These are phyloP conservation scores for Vanessa atalanta DNA, from an alignment of 1,140 invertebrate species.

Conservation along the genomic window DNA sequence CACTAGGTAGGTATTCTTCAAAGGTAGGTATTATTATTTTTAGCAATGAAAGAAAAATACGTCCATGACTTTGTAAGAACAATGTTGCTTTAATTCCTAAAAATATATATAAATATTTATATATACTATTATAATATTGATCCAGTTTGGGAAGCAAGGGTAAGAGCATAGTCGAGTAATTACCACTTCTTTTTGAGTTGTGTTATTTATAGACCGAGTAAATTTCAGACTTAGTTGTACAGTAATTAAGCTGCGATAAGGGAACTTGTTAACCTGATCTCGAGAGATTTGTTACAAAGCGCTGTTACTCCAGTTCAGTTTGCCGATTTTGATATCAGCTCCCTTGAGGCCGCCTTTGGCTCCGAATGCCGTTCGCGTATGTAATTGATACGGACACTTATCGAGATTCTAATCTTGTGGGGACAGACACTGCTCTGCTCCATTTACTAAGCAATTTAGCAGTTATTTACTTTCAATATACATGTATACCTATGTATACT, in stretches of 20 bases:
- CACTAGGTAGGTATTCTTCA: conserved; percentile 17
- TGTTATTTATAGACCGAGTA: background rate
- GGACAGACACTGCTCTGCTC: conserved; percentile 31
- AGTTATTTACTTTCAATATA: background rate
- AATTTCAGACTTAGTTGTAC: background rate
- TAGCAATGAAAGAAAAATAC: background rate
- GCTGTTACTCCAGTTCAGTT: conserved; percentile 31
- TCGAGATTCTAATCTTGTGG: conserved; percentile 46
- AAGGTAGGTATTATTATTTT: background rate
- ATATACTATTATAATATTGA: too few relatives aligned
- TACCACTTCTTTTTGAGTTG: too few relatives aligned
- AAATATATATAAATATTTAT: too few relatives aligned
- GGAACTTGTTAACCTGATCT: conserved; percentile 17
- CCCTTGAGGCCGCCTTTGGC: conserved; percentile 37
- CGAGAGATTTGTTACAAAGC: conserved; percentile 28
- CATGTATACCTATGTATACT: background rate
- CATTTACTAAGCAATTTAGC: conserved; percentile 33
- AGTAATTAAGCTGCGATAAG: conserved; percentile 13
- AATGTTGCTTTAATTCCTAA: background rate
- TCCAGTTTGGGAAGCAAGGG: too few relatives aligned
- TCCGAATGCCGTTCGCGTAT: conserved; percentile 41
- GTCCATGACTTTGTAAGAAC: background rate
- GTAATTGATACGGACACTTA: conserved; percentile 53
- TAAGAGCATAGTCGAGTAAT: too few relatives aligned
- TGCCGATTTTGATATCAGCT: conserved; percentile 34